Evolutionary conservation across 2,888 invertebrate species (phyloP), one percentile per base, ranked within the genome.

Genomic region (Macrosiphum euphorbiae): DNA sequence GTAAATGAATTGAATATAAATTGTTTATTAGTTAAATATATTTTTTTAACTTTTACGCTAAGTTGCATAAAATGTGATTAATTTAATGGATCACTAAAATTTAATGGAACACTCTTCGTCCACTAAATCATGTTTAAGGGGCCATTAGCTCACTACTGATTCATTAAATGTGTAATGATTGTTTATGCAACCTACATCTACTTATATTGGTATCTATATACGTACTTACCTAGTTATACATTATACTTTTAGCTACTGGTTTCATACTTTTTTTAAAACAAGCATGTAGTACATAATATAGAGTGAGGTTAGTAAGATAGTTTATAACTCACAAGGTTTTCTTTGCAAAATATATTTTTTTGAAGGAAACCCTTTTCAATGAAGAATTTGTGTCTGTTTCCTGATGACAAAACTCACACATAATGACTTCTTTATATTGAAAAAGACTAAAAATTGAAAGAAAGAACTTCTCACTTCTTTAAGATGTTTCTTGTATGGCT

Each of bases 351-450:
- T 24, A 92, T 52, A 91, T 47, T 44, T 85, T 85, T n/a, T n/a
- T 24, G 3, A 13, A 50, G 26, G 58, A 88, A 41, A 78, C 24
- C n/a, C 67, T 47, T 88, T 92, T 92, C n/a, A 88, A 52, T 52
- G 24, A 8, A 78, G 20, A 35, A 78, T 85, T 4, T 47, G 26
- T 24, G 47, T 85, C 4, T 87, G 61, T 92, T 87, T 61, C 41
- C 16, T 50, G 28, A 92, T 35, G 26, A 87, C 35, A 61, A 92
- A 92, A 67, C 16, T 10, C 10, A 28, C 28, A 50, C 35, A 16
- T 67, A 92, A 92, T 78, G 88, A 92, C n/a, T 84, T 88, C 41
- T 78, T 88, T 78, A 28, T 78, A 88, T 44, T 44, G n/a, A n/a
- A 92, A 86, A 58, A 7, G 13, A 26, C 47, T 85, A 61, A 92